Evolutionary conservation across 64 coral and sea anemone genomes (phyloP).

Genomic region (Montipora capricornis): DNA sequence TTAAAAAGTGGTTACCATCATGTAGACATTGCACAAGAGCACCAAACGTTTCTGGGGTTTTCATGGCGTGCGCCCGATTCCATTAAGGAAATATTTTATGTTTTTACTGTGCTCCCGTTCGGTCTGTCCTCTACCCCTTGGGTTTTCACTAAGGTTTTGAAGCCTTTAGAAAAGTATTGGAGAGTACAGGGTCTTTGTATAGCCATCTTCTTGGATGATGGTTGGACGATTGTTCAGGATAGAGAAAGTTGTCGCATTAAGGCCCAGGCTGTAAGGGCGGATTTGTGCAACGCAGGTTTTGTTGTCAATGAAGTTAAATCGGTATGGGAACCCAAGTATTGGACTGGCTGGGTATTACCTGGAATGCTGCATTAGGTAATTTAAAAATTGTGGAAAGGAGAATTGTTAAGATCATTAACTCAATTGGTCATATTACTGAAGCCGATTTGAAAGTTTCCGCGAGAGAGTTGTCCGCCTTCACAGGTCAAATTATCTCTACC

Average conservation of each 20-base stretch:
- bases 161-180: slow-evolving; percentile 43
- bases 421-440: neutral
- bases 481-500: slow-evolving; percentile 55
- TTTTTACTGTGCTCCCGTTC: slow-evolving; percentile 3
- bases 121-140: too few relatives aligned
- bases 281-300: slow-evolving; percentile 42
- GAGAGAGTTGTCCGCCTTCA: slow-evolving; percentile 58
- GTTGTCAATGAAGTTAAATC: neutral
- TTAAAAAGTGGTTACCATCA: slow-evolving; percentile 3
- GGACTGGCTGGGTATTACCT: neutral
- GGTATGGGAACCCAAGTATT: slow-evolving; percentile 8
- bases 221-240: slow-evolving; percentile 5
- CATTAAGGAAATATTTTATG: slow-evolving; percentile 19
- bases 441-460: slow-evolving; percentile 2
- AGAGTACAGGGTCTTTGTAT: slow-evolving; percentile 49
- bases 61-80: slow-evolving; percentile 16
- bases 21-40: slow-evolving; percentile 49
- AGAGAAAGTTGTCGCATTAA: slow-evolving; percentile 65
- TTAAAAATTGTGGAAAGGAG: neutral
- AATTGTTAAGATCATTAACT: slow-evolving; percentile 48
- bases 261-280: slow-evolving; percentile 50
- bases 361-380: neutral
- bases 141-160: too few relatives aligned
- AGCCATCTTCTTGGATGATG: slow-evolving; percentile 51
- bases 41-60: slow-evolving; percentile 62